Evolutionary conservation across 2,888 invertebrate genomes (phyloP), one percentile per base, ranked within the genome.

Genomic region (Sclerodermus sp.): DNA sequence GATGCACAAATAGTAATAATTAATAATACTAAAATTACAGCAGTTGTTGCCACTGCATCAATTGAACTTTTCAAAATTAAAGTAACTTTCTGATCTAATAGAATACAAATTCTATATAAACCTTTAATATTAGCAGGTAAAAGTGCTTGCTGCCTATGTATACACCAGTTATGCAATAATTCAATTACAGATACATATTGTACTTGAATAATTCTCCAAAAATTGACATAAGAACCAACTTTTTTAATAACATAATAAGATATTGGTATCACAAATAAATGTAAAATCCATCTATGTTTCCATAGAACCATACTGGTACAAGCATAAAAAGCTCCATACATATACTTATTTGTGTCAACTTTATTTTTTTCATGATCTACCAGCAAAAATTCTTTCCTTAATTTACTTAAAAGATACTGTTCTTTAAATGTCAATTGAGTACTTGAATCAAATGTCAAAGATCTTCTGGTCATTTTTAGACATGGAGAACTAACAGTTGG

Each of bases 1-100:
- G 90, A 87, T 40, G 91, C 86, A 63, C 91, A 87, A 43, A 88
- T 83, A 14, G 90, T 84, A 63, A 92, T 89, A 23, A 94, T 74
- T 46, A 96, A 84, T 45, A 96, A 84, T n/a, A 90, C 86, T 44
- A 91, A 82, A 58, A 96, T 94, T 65, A 96, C 91, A 46, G 93
- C 83, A 59, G 90, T 87, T 42, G 91, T 90, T 5, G 94, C 91
- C 1, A 93, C 89, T 0, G 92, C 87, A 78, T 96, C 94, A 34
- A 95, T 86, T 1, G 89, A 90, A 15, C 85, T 85, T 71, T 88
- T 87, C 0, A 92, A 81, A 45, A 84, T 79, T 39, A 84, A 82
- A 4, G 86, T 85, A 15, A 88, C 70, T 53, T 83, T 82, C 1
- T 78, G 74, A 72, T 90, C 89, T 51, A 85, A 80, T 57, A 85